Evolutionary conservation across 2,113 vertebrate species (phyloP).

Genomic region (Clarias magur): DNA sequence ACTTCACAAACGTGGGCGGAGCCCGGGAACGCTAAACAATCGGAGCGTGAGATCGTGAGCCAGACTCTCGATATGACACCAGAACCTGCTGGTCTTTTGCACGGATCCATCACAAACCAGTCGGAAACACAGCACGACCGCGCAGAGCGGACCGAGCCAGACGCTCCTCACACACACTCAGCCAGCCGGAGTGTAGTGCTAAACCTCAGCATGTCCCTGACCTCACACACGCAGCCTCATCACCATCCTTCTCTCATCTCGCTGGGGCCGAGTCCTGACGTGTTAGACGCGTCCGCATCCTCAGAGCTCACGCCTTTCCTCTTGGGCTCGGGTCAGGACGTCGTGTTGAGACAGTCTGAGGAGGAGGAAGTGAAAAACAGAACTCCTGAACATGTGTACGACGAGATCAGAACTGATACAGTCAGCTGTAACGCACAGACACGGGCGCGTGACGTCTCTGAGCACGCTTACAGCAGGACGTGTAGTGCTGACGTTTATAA

Average conservation of each 20-base stretch:
- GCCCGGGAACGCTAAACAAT: slow-evolving; percentile 2
- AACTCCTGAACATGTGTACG: background rate
- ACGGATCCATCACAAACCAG: background rate
- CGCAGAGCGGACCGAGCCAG: background rate
- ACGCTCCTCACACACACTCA: background rate
- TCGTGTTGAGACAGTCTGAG: background rate
- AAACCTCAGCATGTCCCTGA: slow-evolving; percentile 48
- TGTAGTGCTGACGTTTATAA: too few relatives aligned
- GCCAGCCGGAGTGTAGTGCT: slow-evolving; percentile 5
- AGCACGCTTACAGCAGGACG: background rate
- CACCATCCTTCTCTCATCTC: slow-evolving; percentile 31
- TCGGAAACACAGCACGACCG: background rate
- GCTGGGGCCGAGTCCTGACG: slow-evolving; percentile 22
- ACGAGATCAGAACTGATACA: background rate
- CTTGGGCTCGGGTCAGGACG: background rate
- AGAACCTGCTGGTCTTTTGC: background rate
- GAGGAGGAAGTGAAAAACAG: background rate
- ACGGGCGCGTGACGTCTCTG: background rate
- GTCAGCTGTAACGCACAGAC: background rate
- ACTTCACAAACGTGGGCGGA: background rate
- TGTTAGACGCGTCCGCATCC: background rate
- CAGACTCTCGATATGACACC: background rate
- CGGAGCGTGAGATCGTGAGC: background rate
- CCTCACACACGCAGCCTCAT: slow-evolving; percentile 33
- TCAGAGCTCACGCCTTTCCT: background rate